Percentiles rank a stretch among this genome's conserved stretches.
Conservation (phyloP, 2,797 vertebrate genomes). For the Pangasius macronema region DNA sequence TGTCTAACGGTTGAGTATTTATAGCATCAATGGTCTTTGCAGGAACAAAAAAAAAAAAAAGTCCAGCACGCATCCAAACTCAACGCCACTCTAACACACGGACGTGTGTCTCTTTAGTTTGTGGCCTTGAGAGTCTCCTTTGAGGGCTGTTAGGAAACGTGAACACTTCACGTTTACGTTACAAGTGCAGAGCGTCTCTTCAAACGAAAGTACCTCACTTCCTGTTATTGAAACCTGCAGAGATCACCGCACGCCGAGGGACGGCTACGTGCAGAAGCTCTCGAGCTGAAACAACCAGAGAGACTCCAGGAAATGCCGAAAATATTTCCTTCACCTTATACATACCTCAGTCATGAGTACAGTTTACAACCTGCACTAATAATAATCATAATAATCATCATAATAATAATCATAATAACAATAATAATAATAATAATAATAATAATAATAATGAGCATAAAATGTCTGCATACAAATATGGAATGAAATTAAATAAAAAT, state of each 20-base stretch:
- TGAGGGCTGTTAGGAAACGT: constrained; percentile 71
- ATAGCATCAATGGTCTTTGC: background rate
- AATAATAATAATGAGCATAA: background rate
- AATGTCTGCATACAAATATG: background rate
- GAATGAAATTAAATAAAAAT: too few species aligned
- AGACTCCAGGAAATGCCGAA: constrained; percentile 54
- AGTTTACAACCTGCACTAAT: background rate
- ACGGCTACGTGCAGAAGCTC: constrained; percentile 57
- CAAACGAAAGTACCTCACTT: constrained; percentile 69
- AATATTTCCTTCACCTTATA: constrained; percentile 23
- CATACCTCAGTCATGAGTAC: constrained; percentile 1
- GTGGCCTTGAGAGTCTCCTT: constrained; percentile 61
- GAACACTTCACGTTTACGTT: constrained; percentile 48
- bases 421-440: background rate
- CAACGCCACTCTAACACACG: background rate
- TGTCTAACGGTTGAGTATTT: background rate
- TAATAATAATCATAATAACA: background rate
- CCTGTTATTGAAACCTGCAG: constrained; percentile 77
- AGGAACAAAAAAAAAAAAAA: background rate
- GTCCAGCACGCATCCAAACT: background rate
- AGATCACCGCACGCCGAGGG: constrained; percentile 37
- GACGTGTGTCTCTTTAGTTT: background rate
- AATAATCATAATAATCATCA: background rate
- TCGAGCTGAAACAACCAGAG: constrained; percentile 24
- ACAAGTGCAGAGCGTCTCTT: constrained; percentile 51